phyloP scores from a whole-genome alignment of 37 sponge, comb jelly and placozoan genomes.

The Geodia barretti region DNA sequence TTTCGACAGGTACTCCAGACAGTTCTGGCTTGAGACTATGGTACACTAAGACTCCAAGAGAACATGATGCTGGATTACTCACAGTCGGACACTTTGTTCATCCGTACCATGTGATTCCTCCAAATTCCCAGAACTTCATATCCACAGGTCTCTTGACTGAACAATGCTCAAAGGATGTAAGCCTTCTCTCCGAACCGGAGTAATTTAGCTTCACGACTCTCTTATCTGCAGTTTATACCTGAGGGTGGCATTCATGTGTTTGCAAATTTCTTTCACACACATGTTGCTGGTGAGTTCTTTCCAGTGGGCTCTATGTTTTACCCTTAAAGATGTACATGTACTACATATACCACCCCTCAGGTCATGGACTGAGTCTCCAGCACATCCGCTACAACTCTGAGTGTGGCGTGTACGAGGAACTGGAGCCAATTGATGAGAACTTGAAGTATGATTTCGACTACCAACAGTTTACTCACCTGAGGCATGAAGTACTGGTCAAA shows the following conservation, averaged over 20 bases:
- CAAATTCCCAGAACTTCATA: too few species aligned
- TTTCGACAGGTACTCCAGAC: too few species aligned
- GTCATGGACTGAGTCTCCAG: constrained; percentile 18
- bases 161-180: too few species aligned
- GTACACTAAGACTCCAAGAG: too few species aligned
- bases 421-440: constrained; percentile 43
- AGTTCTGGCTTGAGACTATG: too few species aligned
- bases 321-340: constrained; percentile 7
- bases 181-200: too few species aligned
- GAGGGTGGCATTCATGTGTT: constrained; percentile 35
- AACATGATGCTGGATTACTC: too few species aligned
- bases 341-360: not conserved
- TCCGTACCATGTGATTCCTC: too few species aligned
- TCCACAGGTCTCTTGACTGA: too few species aligned
- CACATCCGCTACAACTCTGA: constrained; percentile 1
- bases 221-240: constrained; percentile 23
- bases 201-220: too few species aligned
- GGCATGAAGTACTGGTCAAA: not conserved
- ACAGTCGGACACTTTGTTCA: too few species aligned
- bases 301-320: not conserved
- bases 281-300: constrained; percentile 42
- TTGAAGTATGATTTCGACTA: constrained; percentile 58
- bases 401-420: constrained; percentile 26
- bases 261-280: constrained; percentile 49
- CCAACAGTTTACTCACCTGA: constrained; percentile 28